Evolutionary conservation across 30 jellyfish, hydroid and myxozoan species (phyloP).

Genomic region (Turritopsis dohrnii): DNA sequence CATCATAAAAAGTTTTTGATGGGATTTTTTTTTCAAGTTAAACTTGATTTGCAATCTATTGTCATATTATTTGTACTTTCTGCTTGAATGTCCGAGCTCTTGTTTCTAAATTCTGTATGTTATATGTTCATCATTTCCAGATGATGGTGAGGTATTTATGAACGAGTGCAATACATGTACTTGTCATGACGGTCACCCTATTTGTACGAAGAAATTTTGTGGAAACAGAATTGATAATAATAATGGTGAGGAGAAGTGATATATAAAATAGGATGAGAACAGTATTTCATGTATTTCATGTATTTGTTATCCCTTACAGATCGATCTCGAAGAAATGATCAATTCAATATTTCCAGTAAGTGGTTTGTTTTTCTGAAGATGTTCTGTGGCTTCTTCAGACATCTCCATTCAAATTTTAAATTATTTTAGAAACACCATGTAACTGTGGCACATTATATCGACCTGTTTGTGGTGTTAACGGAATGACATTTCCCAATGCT

Average conservation of each 20-base stretch:
- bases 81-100: neutral
- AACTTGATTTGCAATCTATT: neutral
- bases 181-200: constrained; percentile 55
- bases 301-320: neutral
- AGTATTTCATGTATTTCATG: neutral
- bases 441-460: constrained; percentile 43
- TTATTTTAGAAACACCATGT: constrained; percentile 33
- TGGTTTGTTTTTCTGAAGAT: neutral
- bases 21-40: neutral
- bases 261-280: neutral
- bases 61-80: neutral
- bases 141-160: constrained; percentile 25
- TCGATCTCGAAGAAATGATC: neutral
- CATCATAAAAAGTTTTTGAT: too few species aligned
- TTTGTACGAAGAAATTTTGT: constrained; percentile 50
- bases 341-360: neutral
- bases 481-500: constrained; percentile 71
- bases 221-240: neutral
- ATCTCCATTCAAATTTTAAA: neutral
- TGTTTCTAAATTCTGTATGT: neutral
- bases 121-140: neutral
- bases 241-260: neutral
- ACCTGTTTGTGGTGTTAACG: constrained; percentile 81
- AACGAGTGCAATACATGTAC: constrained; percentile 48
- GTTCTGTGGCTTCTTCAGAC: neutral